Evolutionary conservation across 2,888 invertebrate genomes (phyloP).

Genomic region (Plutella xylostella): DNA sequence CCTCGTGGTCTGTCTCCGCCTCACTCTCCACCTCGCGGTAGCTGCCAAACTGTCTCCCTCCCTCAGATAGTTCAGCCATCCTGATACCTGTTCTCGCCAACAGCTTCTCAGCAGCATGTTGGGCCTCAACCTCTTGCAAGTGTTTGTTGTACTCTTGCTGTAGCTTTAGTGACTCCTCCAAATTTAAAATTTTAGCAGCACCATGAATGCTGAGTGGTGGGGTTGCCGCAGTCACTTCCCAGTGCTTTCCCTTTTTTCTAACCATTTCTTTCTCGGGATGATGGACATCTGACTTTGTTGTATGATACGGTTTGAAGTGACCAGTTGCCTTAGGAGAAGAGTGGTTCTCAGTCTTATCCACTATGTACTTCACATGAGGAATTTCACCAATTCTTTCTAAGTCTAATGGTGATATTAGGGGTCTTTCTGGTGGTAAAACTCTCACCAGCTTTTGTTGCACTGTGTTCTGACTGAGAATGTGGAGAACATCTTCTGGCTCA

Average conservation of each 20-base stretch:
- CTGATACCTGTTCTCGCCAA: constrained; percentile 43
- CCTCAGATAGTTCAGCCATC: constrained; percentile 39
- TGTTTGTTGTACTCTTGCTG: constrained; percentile 62
- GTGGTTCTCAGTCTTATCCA: constrained; percentile 59
- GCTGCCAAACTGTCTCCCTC: constrained; percentile 39
- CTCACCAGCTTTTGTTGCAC: constrained; percentile 59
- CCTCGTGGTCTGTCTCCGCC: constrained; percentile 47
- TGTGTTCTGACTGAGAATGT: constrained; percentile 68
- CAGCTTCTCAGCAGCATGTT: constrained; percentile 69
- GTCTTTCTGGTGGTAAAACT: constrained; percentile 49
- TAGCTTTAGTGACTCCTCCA: constrained; percentile 69
- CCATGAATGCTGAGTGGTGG: constrained; percentile 70
- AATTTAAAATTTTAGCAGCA: constrained; percentile 56
- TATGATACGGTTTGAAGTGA: constrained; percentile 69
- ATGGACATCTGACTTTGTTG: constrained; percentile 65
- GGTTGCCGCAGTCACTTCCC: constrained; percentile 75
- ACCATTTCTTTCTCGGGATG: constrained; percentile 64
- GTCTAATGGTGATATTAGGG: constrained; percentile 62
- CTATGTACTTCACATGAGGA: constrained; percentile 65
- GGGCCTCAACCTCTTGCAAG: constrained; percentile 60
- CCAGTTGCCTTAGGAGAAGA: constrained; percentile 34
- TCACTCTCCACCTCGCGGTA: constrained; percentile 48
- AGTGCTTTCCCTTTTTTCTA: constrained; percentile 61
- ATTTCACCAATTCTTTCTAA: constrained; percentile 52
- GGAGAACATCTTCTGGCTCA: constrained; percentile 68